Evolutionary conservation across 92 coral and sea anemone species (phyloP).

Genomic region (Phymanthus crucifer): DNA sequence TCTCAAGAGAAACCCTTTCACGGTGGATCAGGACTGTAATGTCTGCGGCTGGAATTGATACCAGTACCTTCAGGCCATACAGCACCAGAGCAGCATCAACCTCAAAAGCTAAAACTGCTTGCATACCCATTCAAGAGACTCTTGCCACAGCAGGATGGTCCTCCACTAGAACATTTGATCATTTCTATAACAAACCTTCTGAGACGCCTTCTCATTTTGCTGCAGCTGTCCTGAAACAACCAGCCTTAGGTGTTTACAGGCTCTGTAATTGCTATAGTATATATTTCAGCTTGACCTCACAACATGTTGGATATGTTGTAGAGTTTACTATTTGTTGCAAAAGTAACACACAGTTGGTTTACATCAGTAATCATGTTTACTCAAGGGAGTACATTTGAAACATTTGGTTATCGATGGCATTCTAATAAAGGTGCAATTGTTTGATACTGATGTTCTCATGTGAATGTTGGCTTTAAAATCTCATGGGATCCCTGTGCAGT

Average conservation of each 20-base stretch:
- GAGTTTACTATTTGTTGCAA: too few species aligned
- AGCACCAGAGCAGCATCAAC: background rate
- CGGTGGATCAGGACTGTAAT: constrained; percentile 14
- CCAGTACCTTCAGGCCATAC: constrained; percentile 20
- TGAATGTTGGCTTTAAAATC: background rate
- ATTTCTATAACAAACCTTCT: background rate
- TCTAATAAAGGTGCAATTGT: background rate
- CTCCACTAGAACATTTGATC: background rate
- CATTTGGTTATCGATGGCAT: too few species aligned
- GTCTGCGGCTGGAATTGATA: background rate
- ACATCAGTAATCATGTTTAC: too few species aligned
- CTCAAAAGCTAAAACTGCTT: background rate
- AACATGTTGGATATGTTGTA: background rate
- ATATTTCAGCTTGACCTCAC: background rate
- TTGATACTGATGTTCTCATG: too few species aligned
- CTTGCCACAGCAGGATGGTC: background rate
- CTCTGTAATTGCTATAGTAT: background rate
- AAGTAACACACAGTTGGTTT: too few species aligned
- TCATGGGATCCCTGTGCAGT: too few species aligned
- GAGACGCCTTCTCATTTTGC: background rate
- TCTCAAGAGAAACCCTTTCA: constrained; percentile 14
- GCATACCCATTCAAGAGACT: background rate
- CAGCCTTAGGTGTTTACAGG: background rate
- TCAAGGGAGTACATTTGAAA: too few species aligned
- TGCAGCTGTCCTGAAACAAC: background rate